A percentile compares a stretch with the other conserved stretches of the same genome.
Conservation (phyloP, 2,888 invertebrate species). For the Cecidostiba fungosa region DNA sequence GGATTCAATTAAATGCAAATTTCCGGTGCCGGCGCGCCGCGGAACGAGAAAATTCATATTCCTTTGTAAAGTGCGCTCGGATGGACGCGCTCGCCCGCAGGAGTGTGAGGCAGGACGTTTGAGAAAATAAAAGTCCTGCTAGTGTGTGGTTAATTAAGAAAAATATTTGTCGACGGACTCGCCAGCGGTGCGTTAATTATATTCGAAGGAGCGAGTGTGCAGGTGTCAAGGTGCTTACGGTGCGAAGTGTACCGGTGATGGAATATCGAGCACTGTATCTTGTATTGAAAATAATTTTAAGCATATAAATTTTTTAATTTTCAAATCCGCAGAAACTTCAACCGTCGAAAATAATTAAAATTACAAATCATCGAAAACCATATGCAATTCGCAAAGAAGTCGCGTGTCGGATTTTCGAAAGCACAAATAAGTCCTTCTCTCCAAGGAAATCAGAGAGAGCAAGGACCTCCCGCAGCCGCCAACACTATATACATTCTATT, state of each 20-base stretch:
- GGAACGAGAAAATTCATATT: conserved; percentile 57
- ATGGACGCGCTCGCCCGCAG: neutral
- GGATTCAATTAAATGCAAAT: conserved; percentile 61
- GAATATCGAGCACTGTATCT: neutral
- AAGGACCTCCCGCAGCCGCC: neutral
- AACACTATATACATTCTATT: neutral
- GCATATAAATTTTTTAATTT: too few relatives aligned
- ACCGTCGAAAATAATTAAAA: too few relatives aligned
- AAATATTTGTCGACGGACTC: conserved; percentile 54
- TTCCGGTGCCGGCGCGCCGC: neutral
- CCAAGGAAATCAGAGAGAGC: conserved; percentile 7
- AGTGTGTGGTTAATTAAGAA: conserved; percentile 48
- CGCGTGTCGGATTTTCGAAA: neutral
- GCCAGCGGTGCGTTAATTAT: conserved; percentile 47
- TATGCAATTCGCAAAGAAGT: too few relatives aligned
- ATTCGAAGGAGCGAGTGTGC: conserved; percentile 11
- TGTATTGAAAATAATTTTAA: too few relatives aligned
- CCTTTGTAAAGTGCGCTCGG: conserved; percentile 29
- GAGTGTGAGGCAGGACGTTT: conserved; percentile 38
- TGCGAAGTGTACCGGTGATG: neutral
- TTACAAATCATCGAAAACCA: too few relatives aligned
- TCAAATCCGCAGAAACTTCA: too few relatives aligned
- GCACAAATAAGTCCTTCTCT: neutral
- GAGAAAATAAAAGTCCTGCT: conserved; percentile 46
- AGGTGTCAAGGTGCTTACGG: neutral